Percentiles rank a stretch among this genome's conserved stretches.
Conservation (phyloP, 2,888 invertebrate species). For the Dusona sp. region DNA sequence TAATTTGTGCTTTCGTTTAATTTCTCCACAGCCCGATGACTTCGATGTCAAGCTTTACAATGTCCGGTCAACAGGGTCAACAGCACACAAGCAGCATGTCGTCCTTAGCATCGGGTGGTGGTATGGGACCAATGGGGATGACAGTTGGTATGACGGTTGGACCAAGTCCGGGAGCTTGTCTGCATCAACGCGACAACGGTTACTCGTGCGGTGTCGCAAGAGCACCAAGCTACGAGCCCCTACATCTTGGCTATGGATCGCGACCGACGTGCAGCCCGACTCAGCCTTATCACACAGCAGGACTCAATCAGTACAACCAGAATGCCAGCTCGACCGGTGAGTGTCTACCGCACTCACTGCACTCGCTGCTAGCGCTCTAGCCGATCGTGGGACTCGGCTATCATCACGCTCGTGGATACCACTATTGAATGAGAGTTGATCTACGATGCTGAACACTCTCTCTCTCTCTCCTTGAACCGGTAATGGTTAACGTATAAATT, state of each 20-base stretch:
- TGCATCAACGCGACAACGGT: constrained; percentile 87
- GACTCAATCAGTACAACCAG: constrained; percentile 84
- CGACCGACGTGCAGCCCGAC: constrained; percentile 89
- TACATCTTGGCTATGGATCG: constrained; percentile 86
- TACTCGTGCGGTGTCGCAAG: constrained; percentile 86
- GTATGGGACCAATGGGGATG: constrained; percentile 84
- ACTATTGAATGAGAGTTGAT: constrained; percentile 76
- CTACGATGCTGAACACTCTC: constrained; percentile 60
- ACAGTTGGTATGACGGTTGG: constrained; percentile 85
- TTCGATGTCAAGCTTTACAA: constrained; percentile 86
- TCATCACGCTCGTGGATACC: constrained; percentile 79
- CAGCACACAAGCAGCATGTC: constrained; percentile 82
- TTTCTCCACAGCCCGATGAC: constrained; percentile 85
- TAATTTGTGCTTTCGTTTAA: not conserved
- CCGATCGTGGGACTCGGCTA: constrained; percentile 83
- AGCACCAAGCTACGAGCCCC: constrained; percentile 86
- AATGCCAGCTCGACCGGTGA: constrained; percentile 85
- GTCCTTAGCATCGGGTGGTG: constrained; percentile 81
- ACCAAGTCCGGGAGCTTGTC: constrained; percentile 86
- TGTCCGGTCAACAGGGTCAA: constrained; percentile 82
- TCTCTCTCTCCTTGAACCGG: constrained; percentile 57
- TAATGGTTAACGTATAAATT: constrained; percentile 65
- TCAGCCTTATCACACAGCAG: constrained; percentile 88
- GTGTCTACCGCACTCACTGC: constrained; percentile 85
- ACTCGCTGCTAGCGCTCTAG: constrained; percentile 85